phyloP scores from a whole-genome alignment of 2,113 vertebrate genomes.

The Pseudorasbora parva region DNA sequence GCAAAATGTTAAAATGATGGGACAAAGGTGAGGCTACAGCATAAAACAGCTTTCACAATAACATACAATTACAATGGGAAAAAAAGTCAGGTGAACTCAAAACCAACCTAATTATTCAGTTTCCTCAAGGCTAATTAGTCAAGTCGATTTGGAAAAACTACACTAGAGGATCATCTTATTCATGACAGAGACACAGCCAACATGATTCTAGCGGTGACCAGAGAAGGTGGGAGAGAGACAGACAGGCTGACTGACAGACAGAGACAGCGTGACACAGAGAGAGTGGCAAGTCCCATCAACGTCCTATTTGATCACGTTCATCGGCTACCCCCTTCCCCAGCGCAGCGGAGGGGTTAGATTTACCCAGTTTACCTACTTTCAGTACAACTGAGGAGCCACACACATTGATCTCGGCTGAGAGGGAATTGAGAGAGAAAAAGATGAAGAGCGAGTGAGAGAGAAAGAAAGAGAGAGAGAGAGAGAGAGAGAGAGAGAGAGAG shows the following conservation, averaged over 20 bases:
- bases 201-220: not conserved
- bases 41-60: not conserved
- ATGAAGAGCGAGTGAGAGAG: constrained; percentile 47
- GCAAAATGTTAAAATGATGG: not conserved
- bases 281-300: constrained; percentile 19
- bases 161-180: not conserved
- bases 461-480: constrained; percentile 28
- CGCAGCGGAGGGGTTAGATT: constrained; percentile 38
- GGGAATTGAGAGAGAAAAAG: constrained; percentile 11
- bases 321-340: constrained; percentile 9
- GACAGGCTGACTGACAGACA: constrained; percentile 32
- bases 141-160: not conserved
- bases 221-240: constrained; percentile 35
- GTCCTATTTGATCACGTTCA: constrained; percentile 9
- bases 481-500: constrained; percentile 59
- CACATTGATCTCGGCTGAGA: constrained; percentile 36
- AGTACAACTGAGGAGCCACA: constrained; percentile 31
- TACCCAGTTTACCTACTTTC: constrained; percentile 41
- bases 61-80: too few species aligned
- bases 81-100: too few species aligned
- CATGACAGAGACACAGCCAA: not conserved
- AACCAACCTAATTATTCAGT: not conserved
- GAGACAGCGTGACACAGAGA: constrained; percentile 51
- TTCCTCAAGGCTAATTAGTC: not conserved
- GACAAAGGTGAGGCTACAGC: not conserved